Evolutionary conservation across 2,113 vertebrate species (phyloP).

Genomic region (Syngnathoides biaculeatus): DNA sequence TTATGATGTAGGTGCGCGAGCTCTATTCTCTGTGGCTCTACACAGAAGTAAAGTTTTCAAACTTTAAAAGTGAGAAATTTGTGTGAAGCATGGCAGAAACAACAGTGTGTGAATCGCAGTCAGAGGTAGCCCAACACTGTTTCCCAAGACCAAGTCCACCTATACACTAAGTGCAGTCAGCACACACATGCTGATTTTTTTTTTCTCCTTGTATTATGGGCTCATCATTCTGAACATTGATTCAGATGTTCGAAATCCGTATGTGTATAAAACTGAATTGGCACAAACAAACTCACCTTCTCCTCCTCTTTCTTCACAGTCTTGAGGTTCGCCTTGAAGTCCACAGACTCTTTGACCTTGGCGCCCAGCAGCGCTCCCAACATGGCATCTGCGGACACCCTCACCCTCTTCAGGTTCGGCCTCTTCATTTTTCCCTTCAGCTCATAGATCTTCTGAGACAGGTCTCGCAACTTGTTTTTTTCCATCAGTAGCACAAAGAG

Average conservation of each 20-base stretch:
- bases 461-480: slow-evolving; percentile 68
- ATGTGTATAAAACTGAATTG: not conserved
- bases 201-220: too few relatives aligned
- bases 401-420: slow-evolving; percentile 72
- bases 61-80: too few relatives aligned
- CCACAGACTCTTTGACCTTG: slow-evolving; percentile 74
- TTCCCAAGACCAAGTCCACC: too few relatives aligned
- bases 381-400: slow-evolving; percentile 79
- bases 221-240: too few relatives aligned
- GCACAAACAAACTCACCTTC: slow-evolving; percentile 53
- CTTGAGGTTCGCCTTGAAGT: slow-evolving; percentile 77
- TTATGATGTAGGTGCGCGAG: too few relatives aligned
- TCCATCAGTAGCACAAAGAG: not conserved
- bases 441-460: slow-evolving; percentile 74
- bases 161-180: too few relatives aligned
- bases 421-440: slow-evolving; percentile 81
- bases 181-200: too few relatives aligned
- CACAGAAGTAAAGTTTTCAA: too few relatives aligned
- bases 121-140: too few relatives aligned
- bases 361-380: slow-evolving; percentile 72
- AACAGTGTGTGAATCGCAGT: too few relatives aligned
- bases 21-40: too few relatives aligned
- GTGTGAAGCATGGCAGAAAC: too few relatives aligned
- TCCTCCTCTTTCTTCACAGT: slow-evolving; percentile 79
- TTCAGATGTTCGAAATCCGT: not conserved